A percentile compares a stretch with the other conserved stretches of the same genome.
Conservation (phyloP, 2,113 vertebrate genomes). For the Austrofundulus limnaeus region DNA sequence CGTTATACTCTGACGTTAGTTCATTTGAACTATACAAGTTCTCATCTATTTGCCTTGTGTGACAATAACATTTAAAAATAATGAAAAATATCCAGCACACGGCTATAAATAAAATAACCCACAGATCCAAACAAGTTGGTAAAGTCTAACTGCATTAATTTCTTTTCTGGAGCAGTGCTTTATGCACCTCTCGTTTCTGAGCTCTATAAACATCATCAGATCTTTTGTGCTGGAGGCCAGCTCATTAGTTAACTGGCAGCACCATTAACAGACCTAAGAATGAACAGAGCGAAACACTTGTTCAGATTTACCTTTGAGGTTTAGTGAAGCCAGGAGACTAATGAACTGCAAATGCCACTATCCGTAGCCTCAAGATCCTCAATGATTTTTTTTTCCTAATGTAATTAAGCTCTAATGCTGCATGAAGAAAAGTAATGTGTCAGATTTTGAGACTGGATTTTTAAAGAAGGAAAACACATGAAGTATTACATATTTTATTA, state of each 20-base stretch:
- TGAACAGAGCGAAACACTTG: constrained; percentile 36
- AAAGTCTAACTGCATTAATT: constrained; percentile 25
- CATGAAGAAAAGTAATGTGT: constrained; percentile 10
- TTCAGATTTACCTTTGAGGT: constrained; percentile 54
- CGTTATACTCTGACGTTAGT: not conserved
- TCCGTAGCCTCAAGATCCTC: constrained; percentile 12
- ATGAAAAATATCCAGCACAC: constrained; percentile 1
- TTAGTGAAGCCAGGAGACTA: constrained; percentile 36
- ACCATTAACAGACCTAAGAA: constrained; percentile 44
- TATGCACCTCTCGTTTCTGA: constrained; percentile 20
- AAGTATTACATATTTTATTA: not conserved
- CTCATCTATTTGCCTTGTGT: not conserved
- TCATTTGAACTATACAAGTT: not conserved
- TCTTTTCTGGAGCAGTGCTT: constrained; percentile 18
- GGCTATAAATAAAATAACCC: constrained; percentile 12
- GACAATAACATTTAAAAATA: not conserved
- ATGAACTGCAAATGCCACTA: constrained; percentile 36
- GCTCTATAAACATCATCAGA: constrained; percentile 39
- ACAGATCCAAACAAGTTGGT: constrained; percentile 14
- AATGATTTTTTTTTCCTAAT: constrained; percentile 14
- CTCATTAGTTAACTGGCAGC: constrained; percentile 58
- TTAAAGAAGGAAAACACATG: not conserved
- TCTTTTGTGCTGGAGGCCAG: constrained; percentile 33
- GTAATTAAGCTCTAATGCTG: constrained; percentile 39
- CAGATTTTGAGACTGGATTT: not conserved